Evolutionary conservation across 2,888 invertebrate species (phyloP), one percentile per base, ranked within the genome.

Genomic region (Hymenopus coronatus): DNA sequence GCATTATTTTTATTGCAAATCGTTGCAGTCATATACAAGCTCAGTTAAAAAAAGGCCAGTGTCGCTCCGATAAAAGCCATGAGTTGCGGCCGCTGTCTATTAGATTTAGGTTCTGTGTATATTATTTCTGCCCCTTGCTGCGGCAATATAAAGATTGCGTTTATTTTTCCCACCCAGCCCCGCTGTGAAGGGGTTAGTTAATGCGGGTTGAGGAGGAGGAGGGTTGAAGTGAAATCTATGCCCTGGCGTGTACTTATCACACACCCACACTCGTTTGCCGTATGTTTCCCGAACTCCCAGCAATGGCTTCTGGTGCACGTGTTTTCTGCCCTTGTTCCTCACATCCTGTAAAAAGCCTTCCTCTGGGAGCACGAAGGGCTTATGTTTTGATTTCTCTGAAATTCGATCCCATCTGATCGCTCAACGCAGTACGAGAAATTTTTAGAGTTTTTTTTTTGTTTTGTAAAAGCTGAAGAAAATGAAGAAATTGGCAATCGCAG

Each of bases 141-240:
- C 54, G 87, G 87, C 82, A 87, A 87, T 87, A 87, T 87, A 87
- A 87, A 87, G 87, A 87, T 40, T 87, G 87, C 70, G 54, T 70
- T 70, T 70, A 70, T 70, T 70, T 70, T 70, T 70, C 54, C 54
- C 54, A 70, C 54, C 54, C 54, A 70, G 54, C 54, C 54, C 54
- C 54, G 54, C 54, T 70, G 54, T 70, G 54, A 70, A 70, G 82
- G 33, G 86, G 81, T 28, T 28, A 46, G 40, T 87, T 82, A 87
- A 82, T 14, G 70, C 33, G 40, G 46, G 27, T 46, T 40, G 85
- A 70, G 54, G 54, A 70, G 33, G 30, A 20, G n/a, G 81, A 81
- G 87, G 87, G 87, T n/a, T 87, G 87, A 82, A 30, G 87, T 40
- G 81, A 87, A 87, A 87, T 87, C 87, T 87, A 87, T 87, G 87